phyloP scores from a whole-genome alignment of 2,113 vertebrate species.

The Gasterosteus aculeatus region DNA sequence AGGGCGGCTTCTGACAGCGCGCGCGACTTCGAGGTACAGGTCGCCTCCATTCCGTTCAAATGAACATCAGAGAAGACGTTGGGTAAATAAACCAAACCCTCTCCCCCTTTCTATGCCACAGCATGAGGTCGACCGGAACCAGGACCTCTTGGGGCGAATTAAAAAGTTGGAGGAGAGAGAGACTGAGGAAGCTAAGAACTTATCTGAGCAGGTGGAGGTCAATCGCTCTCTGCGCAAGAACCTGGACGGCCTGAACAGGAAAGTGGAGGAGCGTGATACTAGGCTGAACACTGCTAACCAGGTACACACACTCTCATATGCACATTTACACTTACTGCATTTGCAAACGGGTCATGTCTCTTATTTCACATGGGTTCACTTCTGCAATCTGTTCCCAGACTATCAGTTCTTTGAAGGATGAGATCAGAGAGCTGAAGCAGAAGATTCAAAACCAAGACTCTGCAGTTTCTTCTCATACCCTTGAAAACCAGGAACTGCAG shows the following conservation, averaged over 20 bases:
- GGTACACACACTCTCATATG: conserved; percentile 73
- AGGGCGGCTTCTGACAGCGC: conserved; percentile 86
- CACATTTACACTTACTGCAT: conserved; percentile 3
- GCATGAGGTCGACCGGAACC: conserved; percentile 90
- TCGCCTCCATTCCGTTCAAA: background rate
- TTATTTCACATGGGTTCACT: background rate
- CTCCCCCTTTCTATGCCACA: conserved; percentile 49
- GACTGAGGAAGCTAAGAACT: conserved; percentile 75
- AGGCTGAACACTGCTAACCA: conserved; percentile 83
- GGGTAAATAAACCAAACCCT: background rate
- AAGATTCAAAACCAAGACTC: conserved; percentile 88
- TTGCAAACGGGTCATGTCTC: conserved; percentile 3
- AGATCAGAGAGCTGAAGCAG: conserved; percentile 88
- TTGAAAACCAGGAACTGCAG: conserved; percentile 88
- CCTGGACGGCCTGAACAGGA: conserved; percentile 83
- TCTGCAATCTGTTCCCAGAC: conserved; percentile 71
- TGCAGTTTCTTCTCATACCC: conserved; percentile 81
- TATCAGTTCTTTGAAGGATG: conserved; percentile 84
- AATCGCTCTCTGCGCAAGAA: conserved; percentile 82
- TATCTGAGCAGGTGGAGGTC: conserved; percentile 85
- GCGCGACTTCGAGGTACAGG: conserved; percentile 87
- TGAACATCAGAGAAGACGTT: background rate
- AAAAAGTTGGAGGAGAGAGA: conserved; percentile 88
- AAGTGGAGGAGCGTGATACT: conserved; percentile 86
- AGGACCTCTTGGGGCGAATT: conserved; percentile 86